A percentile compares a stretch with the other conserved stretches of the same genome.
Evolutionary conservation across 2,888 invertebrate species (phyloP).

Genomic region (Megaustenia siamemsis): DNA sequence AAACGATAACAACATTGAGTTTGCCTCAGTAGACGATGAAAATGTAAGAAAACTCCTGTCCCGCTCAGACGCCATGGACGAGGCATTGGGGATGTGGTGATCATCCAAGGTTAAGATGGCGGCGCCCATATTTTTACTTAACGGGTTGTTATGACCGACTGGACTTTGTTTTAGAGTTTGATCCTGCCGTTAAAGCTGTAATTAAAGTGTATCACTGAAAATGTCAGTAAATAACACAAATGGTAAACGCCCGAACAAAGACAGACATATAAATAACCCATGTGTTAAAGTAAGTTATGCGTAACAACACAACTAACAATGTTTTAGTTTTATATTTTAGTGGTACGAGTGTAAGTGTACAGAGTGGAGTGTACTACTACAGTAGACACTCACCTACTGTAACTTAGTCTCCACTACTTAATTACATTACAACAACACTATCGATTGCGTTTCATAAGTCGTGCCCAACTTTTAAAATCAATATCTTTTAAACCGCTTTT

Average conservation of each 20-base stretch:
- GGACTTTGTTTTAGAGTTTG: too few relatives aligned
- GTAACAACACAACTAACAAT: background rate
- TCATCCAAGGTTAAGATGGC: conserved; percentile 62
- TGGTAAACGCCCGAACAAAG: background rate
- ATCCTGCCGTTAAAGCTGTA: too few relatives aligned
- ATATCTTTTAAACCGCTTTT: too few relatives aligned
- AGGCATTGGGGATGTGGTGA: conserved; percentile 62
- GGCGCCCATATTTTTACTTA: conserved; percentile 56
- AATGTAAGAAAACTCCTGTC: background rate
- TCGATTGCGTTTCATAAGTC: too few relatives aligned
- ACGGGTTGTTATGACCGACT: too few relatives aligned
- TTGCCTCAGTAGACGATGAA: background rate
- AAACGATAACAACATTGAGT: background rate
- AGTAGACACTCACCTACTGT: too few relatives aligned
- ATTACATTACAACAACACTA: too few relatives aligned
- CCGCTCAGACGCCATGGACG: background rate
- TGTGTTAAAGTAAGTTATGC: background rate
- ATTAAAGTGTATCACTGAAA: background rate
- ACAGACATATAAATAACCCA: background rate
- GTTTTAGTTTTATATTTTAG: too few relatives aligned
- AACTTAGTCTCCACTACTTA: too few relatives aligned
- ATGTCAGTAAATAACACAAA: background rate
- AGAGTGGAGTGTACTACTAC: too few relatives aligned
- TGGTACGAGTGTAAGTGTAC: too few relatives aligned
- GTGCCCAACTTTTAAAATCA: too few relatives aligned